Percentiles rank a stretch among this genome's conserved stretches.
These are phyloP conservation scores for Pocillopora damicornis DNA, from an alignment of 64 coral and sea anemone genomes.

Conservation along the genomic window DNA sequence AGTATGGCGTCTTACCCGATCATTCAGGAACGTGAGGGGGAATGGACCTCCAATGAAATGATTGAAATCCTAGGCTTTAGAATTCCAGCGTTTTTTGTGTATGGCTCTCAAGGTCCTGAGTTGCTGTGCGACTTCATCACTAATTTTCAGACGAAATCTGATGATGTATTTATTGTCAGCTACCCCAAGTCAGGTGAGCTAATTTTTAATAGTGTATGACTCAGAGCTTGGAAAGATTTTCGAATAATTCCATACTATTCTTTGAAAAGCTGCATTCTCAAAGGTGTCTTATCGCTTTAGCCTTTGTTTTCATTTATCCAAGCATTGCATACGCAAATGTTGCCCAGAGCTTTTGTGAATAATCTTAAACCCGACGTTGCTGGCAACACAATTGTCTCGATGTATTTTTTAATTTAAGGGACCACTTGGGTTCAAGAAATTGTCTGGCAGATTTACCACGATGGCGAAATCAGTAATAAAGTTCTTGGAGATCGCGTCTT, in stretches of 20 bases:
- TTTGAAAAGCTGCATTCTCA: too few species aligned
- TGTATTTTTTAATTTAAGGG: not conserved
- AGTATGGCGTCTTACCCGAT: not conserved
- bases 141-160: not conserved
- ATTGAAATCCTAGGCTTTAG: not conserved
- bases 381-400: too few species aligned
- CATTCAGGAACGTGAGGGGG: not conserved
- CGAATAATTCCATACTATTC: too few species aligned
- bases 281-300: too few species aligned
- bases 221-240: not conserved
- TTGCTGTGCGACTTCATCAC: not conserved
- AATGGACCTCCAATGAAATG: not conserved
- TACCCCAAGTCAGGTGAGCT: not conserved
- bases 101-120: not conserved
- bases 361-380: too few species aligned
- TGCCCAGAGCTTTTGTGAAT: too few species aligned
- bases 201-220: not conserved
- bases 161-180: not conserved
- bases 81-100: not conserved
- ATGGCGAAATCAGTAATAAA: not conserved
- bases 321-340: too few species aligned
- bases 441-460: conserved; percentile 24
- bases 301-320: too few species aligned
- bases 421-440: conserved; percentile 28
- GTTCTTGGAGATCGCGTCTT: not conserved